Evolutionary conservation across 1,140 invertebrate genomes (phyloP), one percentile per base, ranked within the genome.

Genomic region (Cryptotermes secundus): DNA sequence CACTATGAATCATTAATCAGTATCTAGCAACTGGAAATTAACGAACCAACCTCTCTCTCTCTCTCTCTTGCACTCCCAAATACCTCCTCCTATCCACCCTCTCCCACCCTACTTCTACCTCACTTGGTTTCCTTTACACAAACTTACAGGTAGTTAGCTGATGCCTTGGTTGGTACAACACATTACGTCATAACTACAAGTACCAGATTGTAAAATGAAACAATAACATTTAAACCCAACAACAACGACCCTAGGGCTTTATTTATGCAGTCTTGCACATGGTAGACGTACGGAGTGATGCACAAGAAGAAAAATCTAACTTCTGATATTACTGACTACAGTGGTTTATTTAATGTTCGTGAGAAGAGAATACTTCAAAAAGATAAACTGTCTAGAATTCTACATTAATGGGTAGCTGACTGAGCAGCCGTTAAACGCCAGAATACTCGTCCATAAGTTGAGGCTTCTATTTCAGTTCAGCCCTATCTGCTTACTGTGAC

Each of bases 221-320:
- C 59, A 72, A 72, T 72, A 72, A 72, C 59, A 72, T 72, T 72
- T 72, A 72, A 72, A 72, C 59, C n/a, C 59, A 72, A 72, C 59
- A 72, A 72, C 31, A 72, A 72, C n/a, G 26, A 72, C 59, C 59
- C 59, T 31, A 72, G 59, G 59, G 59, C 9, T 72, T 72, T 26
- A 72, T 72, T 72, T 72, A 72, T 72, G 31, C 59, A 31, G n/a
- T 72, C 26, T 72, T 26, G 26, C 31, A 6, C 59, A 72, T 26
- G 59, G 26, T 0, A 72, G n/a, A 12, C 6, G 0, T 72, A 72
- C 16, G n/a, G 10, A 72, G 26, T 72, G n/a, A 14, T 72, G 59
- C 26, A 1, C 59, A 31, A 72, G 59, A 31, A n/a, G 59, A 72
- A 72, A 72, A 72, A 3, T n/a, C 2, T 72, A 31, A 31, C 9